Evolutionary conservation across 2,797 vertebrate genomes (phyloP), one percentile per base, ranked within the genome.

Genomic region (Australoheros facetus): DNA sequence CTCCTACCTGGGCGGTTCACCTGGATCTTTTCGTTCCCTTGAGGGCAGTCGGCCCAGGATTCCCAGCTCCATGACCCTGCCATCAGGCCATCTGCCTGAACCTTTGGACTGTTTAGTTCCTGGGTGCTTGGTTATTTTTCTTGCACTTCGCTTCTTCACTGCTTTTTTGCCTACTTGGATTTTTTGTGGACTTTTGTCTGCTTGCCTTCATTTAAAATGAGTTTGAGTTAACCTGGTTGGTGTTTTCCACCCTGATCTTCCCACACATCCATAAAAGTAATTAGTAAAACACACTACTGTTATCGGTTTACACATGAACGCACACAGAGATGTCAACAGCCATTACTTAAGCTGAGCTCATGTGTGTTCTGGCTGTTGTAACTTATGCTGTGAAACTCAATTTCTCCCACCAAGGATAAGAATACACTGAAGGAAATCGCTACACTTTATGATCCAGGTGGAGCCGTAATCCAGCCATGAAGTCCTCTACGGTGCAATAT

Each of bases 331-430:
- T 79, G 76, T 92, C 88, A 92, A 76, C 85, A 84, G 88, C 72
- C 80, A 77, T 54, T 76, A 78, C 75, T 90, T 82, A 80, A 79
- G 76, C 86, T 42, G 16, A 23, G 71, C 81, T 91, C 59, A 76
- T 82, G 73, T 85, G 70, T 71, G 77, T 75, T 80, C 77, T 77
- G 60, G 56, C 86, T 79, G 80, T 60, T 80, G 71, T 92, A 91
- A 90, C 91, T 87, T 84, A 59, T 55, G 55, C 85, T 83, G 80
- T 93, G 85, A 93, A 94, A 94, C 89, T 84, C 60, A 87, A 82
- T 88, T 91, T 92, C 66, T 88, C 77, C 74, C 81, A 83, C 76
- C 54, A 84, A 78, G 87, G 69, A 81, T 79, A 80, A 77, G 69
- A 77, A 87, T 71, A 90, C 76, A 82, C 77, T 78, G 51, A 86